Conservation (phyloP, 2,888 invertebrate species). For the Euplexia lucipara region DNA sequence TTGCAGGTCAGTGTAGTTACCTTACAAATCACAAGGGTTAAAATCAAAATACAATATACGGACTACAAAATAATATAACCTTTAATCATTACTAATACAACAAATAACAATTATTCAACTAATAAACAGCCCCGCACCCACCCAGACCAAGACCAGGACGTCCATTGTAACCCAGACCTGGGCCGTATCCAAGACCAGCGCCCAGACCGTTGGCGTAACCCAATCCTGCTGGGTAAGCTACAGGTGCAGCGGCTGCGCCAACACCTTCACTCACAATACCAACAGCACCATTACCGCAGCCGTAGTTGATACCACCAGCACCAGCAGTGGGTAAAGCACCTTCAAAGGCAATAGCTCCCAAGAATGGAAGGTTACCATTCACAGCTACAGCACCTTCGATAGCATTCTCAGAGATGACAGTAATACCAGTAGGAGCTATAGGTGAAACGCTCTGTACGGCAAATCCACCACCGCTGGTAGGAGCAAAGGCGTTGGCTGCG, state of each 20-base stretch:
- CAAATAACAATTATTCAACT: conserved; percentile 24
- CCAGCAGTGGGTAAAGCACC: conserved; percentile 69
- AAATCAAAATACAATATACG: conserved; percentile 29
- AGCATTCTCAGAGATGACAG: conserved; percentile 66
- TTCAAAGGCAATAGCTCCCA: conserved; percentile 65
- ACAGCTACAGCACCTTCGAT: conserved; percentile 65
- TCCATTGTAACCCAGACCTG: conserved; percentile 35
- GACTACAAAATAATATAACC: conserved; percentile 21
- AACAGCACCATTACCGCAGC: conserved; percentile 72
- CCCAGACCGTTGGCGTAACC: conserved; percentile 24
- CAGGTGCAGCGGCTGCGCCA: conserved; percentile 31
- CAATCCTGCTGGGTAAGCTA: conserved; percentile 19
- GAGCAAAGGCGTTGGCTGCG: conserved; percentile 24
- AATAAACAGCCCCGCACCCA: conserved; percentile 38
- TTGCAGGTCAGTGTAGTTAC: no score
- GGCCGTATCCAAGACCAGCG: conserved; percentile 30
- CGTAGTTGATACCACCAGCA: conserved; percentile 71
- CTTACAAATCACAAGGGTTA: not conserved
- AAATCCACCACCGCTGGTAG: conserved; percentile 64
- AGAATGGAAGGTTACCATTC: conserved; percentile 66
- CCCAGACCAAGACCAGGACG: conserved; percentile 35
- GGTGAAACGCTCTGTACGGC: conserved; percentile 68
- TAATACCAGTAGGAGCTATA: conserved; percentile 71
- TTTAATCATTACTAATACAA: conserved; percentile 41
- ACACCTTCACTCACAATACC: conserved; percentile 68